Evolutionary conservation across 2,888 invertebrate genomes (phyloP), one percentile per base, ranked within the genome.

Genomic region (Lathronympha strigana): DNA sequence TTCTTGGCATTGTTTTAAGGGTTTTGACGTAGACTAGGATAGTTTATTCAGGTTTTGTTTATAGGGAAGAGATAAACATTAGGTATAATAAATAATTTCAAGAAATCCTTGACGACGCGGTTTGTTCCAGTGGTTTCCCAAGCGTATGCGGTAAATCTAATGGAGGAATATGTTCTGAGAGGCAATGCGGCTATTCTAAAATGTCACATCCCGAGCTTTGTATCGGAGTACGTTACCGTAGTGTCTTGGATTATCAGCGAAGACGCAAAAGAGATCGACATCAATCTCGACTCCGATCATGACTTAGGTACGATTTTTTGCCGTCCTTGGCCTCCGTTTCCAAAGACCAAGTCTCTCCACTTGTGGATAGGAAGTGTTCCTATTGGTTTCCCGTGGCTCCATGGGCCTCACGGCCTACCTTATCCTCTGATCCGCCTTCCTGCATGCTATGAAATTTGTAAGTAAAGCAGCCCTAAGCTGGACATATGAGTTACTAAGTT

Each of bases 151-250:
- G 96, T 97, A 79, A 97, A 97, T 93, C 95, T 97, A 80, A 96
- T 97, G 96, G 97, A 97, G 87, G 97, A 97, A 91, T 97, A 97
- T 90, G 97, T 97, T 75, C 93, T 97, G 78, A 95, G 95, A 86
- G 97, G 97, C 79, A 98, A 98, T 92, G 95, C 97, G 77, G 97
- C 97, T 79, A 96, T 97, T 87, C 93, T 97, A 85, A 97, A 97
- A 94, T 98, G 97, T 93, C 97, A 97, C 92, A 97, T 98, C 87
- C 97, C 97, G 78, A 97, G 97, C 92, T 97, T 97, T 93, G 97
- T 97, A 75, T 96, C 97, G 80, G 97, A 98, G 93, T 97, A 96
- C 90, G 97, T 97, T 79, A 93, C 92, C 81, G 96, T 97, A 78
- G 94, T 94, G 76, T 95, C 96, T 76, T 98, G 97, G 97, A 94